Percentiles rank a stretch among this genome's conserved stretches.
Evolutionary conservation across 2,113 vertebrate genomes (phyloP).

Genomic region (Microtus pennsylvanicus): DNA sequence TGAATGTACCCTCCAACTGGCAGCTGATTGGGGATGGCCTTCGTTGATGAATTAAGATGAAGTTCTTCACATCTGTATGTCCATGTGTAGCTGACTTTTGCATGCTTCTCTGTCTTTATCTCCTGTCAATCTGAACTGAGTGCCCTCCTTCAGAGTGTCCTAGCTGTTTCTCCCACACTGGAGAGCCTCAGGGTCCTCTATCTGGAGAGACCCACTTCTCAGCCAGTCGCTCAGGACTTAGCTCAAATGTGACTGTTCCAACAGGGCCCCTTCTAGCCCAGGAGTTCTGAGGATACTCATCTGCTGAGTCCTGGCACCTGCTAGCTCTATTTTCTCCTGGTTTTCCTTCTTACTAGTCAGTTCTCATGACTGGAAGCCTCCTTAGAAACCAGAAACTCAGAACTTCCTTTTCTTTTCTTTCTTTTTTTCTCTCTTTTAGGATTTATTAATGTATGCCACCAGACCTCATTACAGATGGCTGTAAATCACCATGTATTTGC

Average conservation of each 20-base stretch:
- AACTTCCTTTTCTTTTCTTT: too few species aligned
- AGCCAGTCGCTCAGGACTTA: neutral
- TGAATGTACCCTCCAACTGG: neutral
- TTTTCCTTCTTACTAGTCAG: neutral
- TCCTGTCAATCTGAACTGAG: neutral
- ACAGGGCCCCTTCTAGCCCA: too few species aligned
- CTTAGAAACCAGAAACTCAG: too few species aligned
- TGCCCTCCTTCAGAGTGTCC: neutral
- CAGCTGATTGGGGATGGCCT: neutral
- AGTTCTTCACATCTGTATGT: neutral
- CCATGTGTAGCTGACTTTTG: neutral
- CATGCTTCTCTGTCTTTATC: neutral
- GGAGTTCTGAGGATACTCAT: neutral
- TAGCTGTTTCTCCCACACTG: neutral
- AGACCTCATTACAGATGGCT: too few species aligned
- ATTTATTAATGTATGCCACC: too few species aligned
- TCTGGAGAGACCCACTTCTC: neutral
- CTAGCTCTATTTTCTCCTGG: neutral
- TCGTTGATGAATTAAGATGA: conserved; percentile 1
- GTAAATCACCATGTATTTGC: too few species aligned
- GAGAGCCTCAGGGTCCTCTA: neutral
- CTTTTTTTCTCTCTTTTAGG: too few species aligned
- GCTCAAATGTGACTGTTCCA: neutral
- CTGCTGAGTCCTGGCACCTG: neutral
- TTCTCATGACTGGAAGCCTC: neutral